Evolutionary conservation across 2,113 vertebrate genomes (phyloP).

Genomic region (Scophthalmus maximus): DNA sequence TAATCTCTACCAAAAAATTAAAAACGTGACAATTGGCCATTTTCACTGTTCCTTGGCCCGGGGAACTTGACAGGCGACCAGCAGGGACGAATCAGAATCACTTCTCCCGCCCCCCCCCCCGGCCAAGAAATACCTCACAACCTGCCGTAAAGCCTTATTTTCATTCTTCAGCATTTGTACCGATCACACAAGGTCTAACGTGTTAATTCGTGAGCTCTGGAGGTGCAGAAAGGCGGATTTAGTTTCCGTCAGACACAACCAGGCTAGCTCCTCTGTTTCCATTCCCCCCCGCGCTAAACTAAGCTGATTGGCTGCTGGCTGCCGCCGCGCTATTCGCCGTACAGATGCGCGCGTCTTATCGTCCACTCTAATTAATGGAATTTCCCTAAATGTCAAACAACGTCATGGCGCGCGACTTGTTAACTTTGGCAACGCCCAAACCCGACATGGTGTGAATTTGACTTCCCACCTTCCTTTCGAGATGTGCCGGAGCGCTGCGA

Average conservation of each 20-base stretch:
- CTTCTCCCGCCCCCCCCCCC: too few species aligned
- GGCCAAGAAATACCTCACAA: slow-evolving; percentile 13
- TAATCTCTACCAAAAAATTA: background rate
- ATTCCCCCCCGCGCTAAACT: background rate
- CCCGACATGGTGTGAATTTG: background rate
- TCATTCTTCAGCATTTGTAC: background rate
- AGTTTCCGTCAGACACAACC: background rate
- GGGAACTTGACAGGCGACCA: background rate
- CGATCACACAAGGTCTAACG: background rate
- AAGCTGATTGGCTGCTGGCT: background rate
- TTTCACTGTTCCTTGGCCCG: background rate
- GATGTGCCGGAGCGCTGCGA: background rate
- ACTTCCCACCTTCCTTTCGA: slow-evolving; percentile 2
- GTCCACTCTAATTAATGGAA: background rate
- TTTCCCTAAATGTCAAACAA: background rate
- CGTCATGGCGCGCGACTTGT: background rate
- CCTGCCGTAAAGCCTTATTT: background rate
- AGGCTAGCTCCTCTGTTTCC: background rate
- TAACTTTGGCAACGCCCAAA: background rate
- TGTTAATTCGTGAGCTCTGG: background rate
- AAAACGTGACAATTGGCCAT: background rate
- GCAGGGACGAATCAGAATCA: background rate
- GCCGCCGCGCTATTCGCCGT: background rate
- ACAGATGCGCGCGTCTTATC: background rate
- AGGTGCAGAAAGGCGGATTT: background rate